Evolutionary conservation across 2,888 invertebrate species (phyloP), one percentile per base, ranked within the genome.

Genomic region (Ennomos erosarius): DNA sequence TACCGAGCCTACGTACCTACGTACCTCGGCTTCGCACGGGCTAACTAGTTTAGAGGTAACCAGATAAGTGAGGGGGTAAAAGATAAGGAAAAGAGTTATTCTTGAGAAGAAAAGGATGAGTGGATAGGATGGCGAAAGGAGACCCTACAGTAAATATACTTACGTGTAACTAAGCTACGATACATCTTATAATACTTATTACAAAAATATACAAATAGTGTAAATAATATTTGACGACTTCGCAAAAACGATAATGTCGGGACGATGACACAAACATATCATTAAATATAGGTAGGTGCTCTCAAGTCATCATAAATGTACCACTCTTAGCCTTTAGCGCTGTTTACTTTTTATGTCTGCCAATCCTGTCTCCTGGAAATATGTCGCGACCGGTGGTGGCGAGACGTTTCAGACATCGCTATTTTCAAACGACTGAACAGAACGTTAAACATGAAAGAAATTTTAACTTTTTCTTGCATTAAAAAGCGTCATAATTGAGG

Each of bases 301-400:
- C 42, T 6, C 4, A 1, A 1, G 4, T 11, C 40, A 38, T 54
- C 38, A 40, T 36, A 52, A 43, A 59, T n/a, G 46, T 43, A 50
- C 35, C 48, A 11, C 48, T 44, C n/a, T n/a, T n/a, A n/a, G n/a
- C n/a, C n/a, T n/a, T 35, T 39, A 42, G 36, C 12, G 43, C 16
- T 13, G 45, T 55, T 60, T 40, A 40, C 44, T 86, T 87, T 88
- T 88, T 89, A 73, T 84, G 84, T 86, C 81, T 84, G 85, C 74
- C 73, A 71, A 77, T 78, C 71, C 72, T 75, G 76, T 77, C 82
- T 88, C 88, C 80, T 88, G 88, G 87, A 87, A 89, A 87, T 85
- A 71, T 64, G 86, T 82, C 86, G 81, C 80, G 81, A 79, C 81
- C 71, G 64, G 86, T 81, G 86, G 81, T 79, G 81, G 78, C 81